These are phyloP conservation scores for Mycalesis mineus DNA, from an alignment of 2,888 invertebrate species.

Conservation along the genomic window DNA sequence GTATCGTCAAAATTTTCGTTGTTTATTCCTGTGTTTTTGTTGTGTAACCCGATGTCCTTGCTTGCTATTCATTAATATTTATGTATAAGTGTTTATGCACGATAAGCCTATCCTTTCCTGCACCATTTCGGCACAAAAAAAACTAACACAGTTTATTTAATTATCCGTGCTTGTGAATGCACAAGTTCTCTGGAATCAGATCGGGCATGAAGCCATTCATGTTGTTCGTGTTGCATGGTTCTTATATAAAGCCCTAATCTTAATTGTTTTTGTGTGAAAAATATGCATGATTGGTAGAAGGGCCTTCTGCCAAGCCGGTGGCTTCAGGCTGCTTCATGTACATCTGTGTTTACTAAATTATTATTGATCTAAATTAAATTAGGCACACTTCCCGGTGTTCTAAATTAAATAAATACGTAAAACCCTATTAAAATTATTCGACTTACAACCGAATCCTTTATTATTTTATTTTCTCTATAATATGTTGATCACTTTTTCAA, in stretches of 20 bases:
- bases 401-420: slow-evolving; percentile 4
- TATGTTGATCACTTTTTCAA: slow-evolving; percentile 6
- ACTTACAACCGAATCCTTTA: slow-evolving; percentile 15
- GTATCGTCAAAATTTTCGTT: slow-evolving; percentile 54
- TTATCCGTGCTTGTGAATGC: slow-evolving; percentile 72
- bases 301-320: slow-evolving; percentile 70
- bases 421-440: not conserved
- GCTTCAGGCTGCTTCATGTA: slow-evolving; percentile 67
- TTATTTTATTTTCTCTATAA: slow-evolving; percentile 15
- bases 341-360: slow-evolving; percentile 25
- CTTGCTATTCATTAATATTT: slow-evolving; percentile 63
- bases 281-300: slow-evolving; percentile 74
- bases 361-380: slow-evolving; percentile 9
- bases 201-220: slow-evolving; percentile 71
- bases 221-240: slow-evolving; percentile 77
- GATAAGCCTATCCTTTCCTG: slow-evolving; percentile 68
- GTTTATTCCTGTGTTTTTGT: slow-evolving; percentile 53
- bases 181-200: slow-evolving; percentile 63
- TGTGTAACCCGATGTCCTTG: slow-evolving; percentile 63
- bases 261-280: slow-evolving; percentile 63
- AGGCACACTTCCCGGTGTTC: slow-evolving; percentile 12
- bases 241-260: slow-evolving; percentile 58
- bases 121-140: slow-evolving; percentile 68
- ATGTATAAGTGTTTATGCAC: slow-evolving; percentile 65
- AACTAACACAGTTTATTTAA: slow-evolving; percentile 62